Base-by-base conservation (phyloP, 1,140 invertebrate species). In the Caenorhabditis tropicalis region DNA sequence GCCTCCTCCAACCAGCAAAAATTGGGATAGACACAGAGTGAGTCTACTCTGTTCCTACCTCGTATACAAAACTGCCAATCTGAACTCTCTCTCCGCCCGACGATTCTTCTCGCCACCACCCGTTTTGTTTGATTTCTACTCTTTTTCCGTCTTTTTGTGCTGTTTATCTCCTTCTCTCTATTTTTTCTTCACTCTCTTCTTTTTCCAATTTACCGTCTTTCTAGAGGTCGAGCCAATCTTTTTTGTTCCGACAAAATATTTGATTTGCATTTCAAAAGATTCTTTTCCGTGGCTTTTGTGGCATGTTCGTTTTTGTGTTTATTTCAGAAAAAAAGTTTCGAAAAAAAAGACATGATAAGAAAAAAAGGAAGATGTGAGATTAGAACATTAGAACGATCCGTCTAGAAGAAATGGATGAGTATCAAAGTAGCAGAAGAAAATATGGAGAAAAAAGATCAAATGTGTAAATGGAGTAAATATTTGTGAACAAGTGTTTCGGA, bases 251-350 rank as follows among this genome's bases (percentile, higher is more conserved):
- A 24, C 3, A 74, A 74, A 27, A 74, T 43, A 43, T 43, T 43
- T 43, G 65, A 74, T 43, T 74, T 74, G 36, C 65, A 74, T 74
- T 74, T 74, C 65, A 43, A 74, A 74, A 74, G 36, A 74, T 12
- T 19, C 21, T 58, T 24, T 24, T 7, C 1, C 15, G 21, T 56
- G 1, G 15, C 9, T 21, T 29, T 65, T 33, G 31, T 65, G 58
- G 16, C 7, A 51, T 51, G 48, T 3, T 43, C 12, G 39, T 51
- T 51, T n/a, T 12, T 19, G n/a, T 19, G 5, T 51, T 51, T 51
- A 51, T 51, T 19, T 19, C 15, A 12, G 12, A 43, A 43, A 12
- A 43, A 43, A 43, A 12, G 39, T 43, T 43, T 43, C 12, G 12
- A 43, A 43, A 43, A 43, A 43, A 5, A 43, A 43, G 12, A 43